A percentile compares a stretch with the other conserved stretches of the same genome.
Evolutionary conservation across 2,797 vertebrate species (phyloP).

Genomic region (Myiotriccus ornatus): DNA sequence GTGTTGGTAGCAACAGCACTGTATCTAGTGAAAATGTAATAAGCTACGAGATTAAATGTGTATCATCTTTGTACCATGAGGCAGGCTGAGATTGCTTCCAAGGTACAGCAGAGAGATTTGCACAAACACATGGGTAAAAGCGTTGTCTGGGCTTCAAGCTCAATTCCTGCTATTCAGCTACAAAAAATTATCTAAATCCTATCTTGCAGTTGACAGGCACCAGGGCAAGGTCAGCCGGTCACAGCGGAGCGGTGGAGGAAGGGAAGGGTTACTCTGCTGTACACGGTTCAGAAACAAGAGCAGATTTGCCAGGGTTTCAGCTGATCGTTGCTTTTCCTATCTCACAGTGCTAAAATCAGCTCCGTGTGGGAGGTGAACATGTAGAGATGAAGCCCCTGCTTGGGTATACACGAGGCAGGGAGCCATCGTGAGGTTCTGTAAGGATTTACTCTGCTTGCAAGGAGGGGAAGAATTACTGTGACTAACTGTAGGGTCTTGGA

Average conservation of each 20-base stretch:
- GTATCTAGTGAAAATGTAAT: constrained; percentile 12
- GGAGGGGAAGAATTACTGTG: background rate
- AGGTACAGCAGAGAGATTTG: background rate
- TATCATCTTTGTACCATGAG: background rate
- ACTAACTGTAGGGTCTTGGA: background rate
- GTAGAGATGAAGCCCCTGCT: background rate
- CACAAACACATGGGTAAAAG: background rate
- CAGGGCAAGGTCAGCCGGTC: constrained; percentile 29
- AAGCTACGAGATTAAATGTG: constrained; percentile 13
- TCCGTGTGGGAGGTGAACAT: background rate
- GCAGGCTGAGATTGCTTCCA: constrained; percentile 24
- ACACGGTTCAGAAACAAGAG: background rate
- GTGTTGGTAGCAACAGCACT: background rate
- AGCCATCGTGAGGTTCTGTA: background rate
- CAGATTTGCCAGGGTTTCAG: background rate
- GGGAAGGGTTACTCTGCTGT: background rate
- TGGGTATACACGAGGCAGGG: background rate
- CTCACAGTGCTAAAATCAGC: background rate
- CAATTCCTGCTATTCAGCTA: constrained; percentile 14
- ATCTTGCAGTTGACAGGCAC: background rate
- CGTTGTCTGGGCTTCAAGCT: constrained; percentile 7
- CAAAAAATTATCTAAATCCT: constrained; percentile 30
- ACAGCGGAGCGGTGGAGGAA: background rate
- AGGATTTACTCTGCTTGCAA: background rate
- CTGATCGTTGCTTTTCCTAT: background rate